Base-by-base conservation (phyloP, 2,888 invertebrate species). In the Maniola hyperantus region DNA sequence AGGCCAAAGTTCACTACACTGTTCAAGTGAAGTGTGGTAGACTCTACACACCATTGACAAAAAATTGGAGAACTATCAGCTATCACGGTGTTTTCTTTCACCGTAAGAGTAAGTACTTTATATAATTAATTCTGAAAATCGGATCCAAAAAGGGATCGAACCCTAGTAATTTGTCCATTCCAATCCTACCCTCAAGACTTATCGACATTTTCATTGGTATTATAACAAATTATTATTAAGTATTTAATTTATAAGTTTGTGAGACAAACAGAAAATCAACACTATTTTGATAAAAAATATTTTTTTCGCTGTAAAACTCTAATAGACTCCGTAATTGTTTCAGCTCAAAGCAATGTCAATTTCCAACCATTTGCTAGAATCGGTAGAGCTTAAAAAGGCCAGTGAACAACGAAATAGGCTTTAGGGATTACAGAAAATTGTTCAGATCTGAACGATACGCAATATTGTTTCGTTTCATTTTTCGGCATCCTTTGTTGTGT, bases 361-460 rank as follows among this genome's bases (percentile, higher is more conserved):
- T 36, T 15, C 8, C 36, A 55, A 55, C 55, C 55, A 39, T 39
- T 55, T 55, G 36, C 55, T 36, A 11, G 10, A 55, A 36, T 55
- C 55, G 55, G 36, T 36, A 55, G 36, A 55, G 55, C 55, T 36
- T 39, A 15, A 55, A 54, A 55, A 55, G 18, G 36, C 36, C 36
- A 55, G 36, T 15, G 55, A 39, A 55, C 36, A 36, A 36, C 36
- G 54, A 55, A 55, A 55, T 55, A 55, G 54, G 54, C 54, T 55
- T 55, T 15, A 55, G 18, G 36, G 54, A 55, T 55, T 55, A 55
- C 55, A 55, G 55, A 55, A 36, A 36, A 55, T 55, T 18, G 55
- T 55, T 36, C 36, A 39, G 55, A 39, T 36, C 5, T 15, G 55
- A 18, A 36, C 18, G 39, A 36, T 55, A 55, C 53, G 34, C 34